A percentile compares a stretch with the other conserved stretches of the same genome.
These are phyloP conservation scores for Clarias magur DNA, from an alignment of 2,113 vertebrate species.

Conservation along the genomic window DNA sequence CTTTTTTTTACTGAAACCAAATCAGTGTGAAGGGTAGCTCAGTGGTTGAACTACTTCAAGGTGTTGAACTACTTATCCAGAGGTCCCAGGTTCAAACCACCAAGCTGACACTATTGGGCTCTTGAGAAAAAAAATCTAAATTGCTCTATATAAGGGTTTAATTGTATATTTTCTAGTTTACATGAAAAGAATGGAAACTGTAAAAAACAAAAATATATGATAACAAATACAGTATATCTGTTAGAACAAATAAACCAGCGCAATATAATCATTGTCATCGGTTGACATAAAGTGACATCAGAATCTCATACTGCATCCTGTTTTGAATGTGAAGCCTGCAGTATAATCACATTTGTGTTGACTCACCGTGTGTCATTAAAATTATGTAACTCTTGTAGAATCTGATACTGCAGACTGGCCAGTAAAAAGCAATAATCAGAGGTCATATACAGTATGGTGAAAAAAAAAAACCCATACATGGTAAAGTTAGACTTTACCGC, in stretches of 20 bases:
- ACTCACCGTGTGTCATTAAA: slow-evolving; percentile 2
- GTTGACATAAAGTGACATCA: not conserved
- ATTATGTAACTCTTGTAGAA: not conserved
- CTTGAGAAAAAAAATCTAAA: no score
- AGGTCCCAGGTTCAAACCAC: no score
- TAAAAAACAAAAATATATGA: not conserved
- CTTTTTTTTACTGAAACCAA: not conserved
- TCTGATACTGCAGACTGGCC: not conserved
- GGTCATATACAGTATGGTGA: not conserved
- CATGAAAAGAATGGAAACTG: not conserved
- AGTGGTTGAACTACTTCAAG: no score
- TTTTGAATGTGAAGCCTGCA: not conserved
- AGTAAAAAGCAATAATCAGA: not conserved
- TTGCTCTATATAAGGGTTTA: not conserved
- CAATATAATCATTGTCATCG: not conserved
- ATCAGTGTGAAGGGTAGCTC: not conserved
- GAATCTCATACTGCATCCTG: not conserved
- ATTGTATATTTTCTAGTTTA: not conserved
- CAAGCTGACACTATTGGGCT: no score
- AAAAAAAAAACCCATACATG: not conserved
- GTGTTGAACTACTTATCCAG: no score
- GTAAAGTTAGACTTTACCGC: no score
- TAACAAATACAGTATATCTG: not conserved
- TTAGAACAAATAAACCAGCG: not conserved
- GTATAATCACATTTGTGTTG: slow-evolving; percentile 23